Evolutionary conservation across 30 jellyfish, hydroid and myxozoan species (phyloP), one percentile per base, ranked within the genome.

Genomic region (Mastigias papua): DNA sequence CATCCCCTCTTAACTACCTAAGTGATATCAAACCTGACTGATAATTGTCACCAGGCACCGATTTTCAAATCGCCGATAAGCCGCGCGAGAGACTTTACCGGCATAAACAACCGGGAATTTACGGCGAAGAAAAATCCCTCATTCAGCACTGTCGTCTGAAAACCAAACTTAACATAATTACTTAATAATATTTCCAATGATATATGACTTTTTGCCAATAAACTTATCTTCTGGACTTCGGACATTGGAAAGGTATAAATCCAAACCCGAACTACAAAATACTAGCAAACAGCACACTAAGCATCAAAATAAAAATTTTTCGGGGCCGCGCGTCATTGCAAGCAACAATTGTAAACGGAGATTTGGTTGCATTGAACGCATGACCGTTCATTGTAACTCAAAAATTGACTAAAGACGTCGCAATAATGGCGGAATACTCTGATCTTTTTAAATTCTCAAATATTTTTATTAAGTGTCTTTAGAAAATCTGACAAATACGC

Each of bases 371-470:
- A 57, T 23, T 57, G 37, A 26, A 63, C 42, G 26, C 13, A 33
- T 72, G 42, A 42, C 83, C 83, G 83, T 34, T 37, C 65, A 33
- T 72, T 72, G 62, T 42, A 19, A 19, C 3, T 13, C 8, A 7
- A 72, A 72, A 42, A 72, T 72, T 72, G 69, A 35, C 21, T 34
- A 72, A 72, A 72, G 83, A 72, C 69, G 2, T 72, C 68, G 83
- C 33, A 37, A 72, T 37, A 72, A 72, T 3, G 83, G 83, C 83
- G 83, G 83, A 31, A 1, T 49, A 37, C 83, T 57, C 29, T 77
- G 88, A 77, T 77, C 76, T 77, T 51, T 77, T 31, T 42, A 57
- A n/a, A 77, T 77, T 1, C 77, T 77, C 76, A 77, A 77, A 77
- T 77, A 77, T 77, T 77, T 58, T 77, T 58, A 77, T 77, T 77